Conservation (phyloP, 1,140 invertebrate genomes). For the Papilio xuthus region DNA sequence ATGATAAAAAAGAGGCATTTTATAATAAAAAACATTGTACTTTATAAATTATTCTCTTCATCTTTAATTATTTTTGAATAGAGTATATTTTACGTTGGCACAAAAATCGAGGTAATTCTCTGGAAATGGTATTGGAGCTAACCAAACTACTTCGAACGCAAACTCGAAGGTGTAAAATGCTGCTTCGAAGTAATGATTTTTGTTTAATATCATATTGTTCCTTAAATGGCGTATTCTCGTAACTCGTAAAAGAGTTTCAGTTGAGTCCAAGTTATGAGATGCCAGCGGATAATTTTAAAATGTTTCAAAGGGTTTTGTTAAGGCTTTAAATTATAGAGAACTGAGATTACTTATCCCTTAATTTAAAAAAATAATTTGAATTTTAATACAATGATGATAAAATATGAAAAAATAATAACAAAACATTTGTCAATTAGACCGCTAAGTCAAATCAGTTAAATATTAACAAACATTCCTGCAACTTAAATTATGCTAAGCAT, state of each 20-base stretch:
- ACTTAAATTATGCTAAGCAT: too few relatives aligned
- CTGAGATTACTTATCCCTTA: too few relatives aligned
- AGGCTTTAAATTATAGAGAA: too few relatives aligned
- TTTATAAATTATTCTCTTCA: too few relatives aligned
- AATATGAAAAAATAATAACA: neutral
- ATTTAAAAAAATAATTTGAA: too few relatives aligned
- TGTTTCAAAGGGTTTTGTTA: too few relatives aligned
- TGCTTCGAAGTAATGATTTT: slow-evolving; percentile 60
- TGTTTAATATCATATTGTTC: slow-evolving; percentile 74
- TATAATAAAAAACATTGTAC: too few relatives aligned
- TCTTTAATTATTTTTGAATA: neutral
- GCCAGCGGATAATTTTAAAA: neutral
- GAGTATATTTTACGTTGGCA: neutral
- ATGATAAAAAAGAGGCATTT: too few relatives aligned
- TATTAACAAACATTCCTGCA: too few relatives aligned
- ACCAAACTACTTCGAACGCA: slow-evolving; percentile 46
- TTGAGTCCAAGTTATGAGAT: slow-evolving; percentile 41
- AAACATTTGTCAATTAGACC: neutral
- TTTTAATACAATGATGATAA: neutral
- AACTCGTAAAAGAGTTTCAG: slow-evolving; percentile 56
- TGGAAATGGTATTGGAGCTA: slow-evolving; percentile 32
- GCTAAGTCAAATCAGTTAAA: too few relatives aligned
- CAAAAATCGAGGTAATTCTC: slow-evolving; percentile 8
- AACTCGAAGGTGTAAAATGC: slow-evolving; percentile 46
- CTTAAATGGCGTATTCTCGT: slow-evolving; percentile 55